Base-by-base conservation (phyloP, 2,797 vertebrate genomes). In the Megalops cyprinoides region DNA sequence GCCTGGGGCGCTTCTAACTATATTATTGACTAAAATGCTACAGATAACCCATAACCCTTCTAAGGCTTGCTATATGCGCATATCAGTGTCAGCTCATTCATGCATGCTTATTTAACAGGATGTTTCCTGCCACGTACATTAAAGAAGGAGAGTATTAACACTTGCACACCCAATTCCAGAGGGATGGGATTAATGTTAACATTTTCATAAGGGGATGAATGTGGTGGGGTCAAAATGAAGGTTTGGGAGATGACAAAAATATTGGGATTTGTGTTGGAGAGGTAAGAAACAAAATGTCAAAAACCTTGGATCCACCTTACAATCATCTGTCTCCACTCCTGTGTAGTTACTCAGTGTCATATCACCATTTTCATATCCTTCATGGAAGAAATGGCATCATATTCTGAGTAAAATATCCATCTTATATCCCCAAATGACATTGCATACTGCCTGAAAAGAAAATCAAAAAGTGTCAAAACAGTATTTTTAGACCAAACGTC, bases 1-100 rank as follows among this genome's bases (percentile, higher is more conserved):
- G 81, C 76, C 81, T n/a, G 23, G 42, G 76, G 67, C 76, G 44
- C 25, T 60, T 74, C 56, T 74, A 78, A 62, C 55, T 74, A 74
- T 42, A 74, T 55, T 48, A 73, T 60, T 48, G 76, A 46, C 76
- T 74, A 60, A 78, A 49, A 62, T 42, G 51, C 67, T 39, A 62
- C 49, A 82, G 28, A 69, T 37, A 42, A 60, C 20, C 56, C 46
- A 56, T 34, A 55, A 37, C 31, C 58, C 42, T 20, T 51, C 18
- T 49, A 49, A 48, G 28, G 34, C 42, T 31, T 28, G 15, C 71
- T 74, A 42, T 46, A 60, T 23, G 51, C 39, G 46, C 18, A 37
- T 48, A 39, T 34, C 58, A 23, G 3, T 23, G 10, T 18, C 60
- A 4, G 39, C 79, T 75, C 6, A 6, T 75, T 34, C 0, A 5